A percentile compares a stretch with the other conserved stretches of the same genome.
Conservation (phyloP, 2,797 vertebrate species). For the Argentina silus region DNA sequence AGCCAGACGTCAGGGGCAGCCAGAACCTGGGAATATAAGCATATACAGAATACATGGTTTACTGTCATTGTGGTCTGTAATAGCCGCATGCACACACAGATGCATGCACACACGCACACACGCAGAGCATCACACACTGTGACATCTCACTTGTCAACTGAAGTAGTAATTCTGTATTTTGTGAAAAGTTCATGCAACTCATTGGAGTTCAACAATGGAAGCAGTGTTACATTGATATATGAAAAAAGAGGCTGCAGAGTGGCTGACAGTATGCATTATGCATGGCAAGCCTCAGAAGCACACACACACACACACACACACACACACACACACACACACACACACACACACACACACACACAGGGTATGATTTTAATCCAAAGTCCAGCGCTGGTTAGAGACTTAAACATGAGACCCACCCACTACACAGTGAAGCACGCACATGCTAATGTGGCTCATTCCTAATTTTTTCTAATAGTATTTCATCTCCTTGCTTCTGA, state of each 20-base stretch:
- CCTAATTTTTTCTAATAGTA: neutral
- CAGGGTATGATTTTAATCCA: neutral
- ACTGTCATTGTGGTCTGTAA: conserved; percentile 26
- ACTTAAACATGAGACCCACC: conserved; percentile 36
- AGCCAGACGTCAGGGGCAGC: too few species aligned
- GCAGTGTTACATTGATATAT: conserved; percentile 55
- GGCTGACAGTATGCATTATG: conserved; percentile 40
- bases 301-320: conserved; percentile 3
- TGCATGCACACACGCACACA: neutral
- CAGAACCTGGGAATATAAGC: too few species aligned
- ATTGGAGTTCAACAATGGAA: conserved; percentile 39
- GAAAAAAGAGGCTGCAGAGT: conserved; percentile 55
- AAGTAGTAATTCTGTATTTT: conserved; percentile 47
- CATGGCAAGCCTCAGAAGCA: conserved; percentile 40
- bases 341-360: neutral
- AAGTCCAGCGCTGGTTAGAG: conserved; percentile 12
- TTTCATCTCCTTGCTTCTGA: neutral
- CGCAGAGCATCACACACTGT: neutral
- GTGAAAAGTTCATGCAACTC: conserved; percentile 51
- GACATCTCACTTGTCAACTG: conserved; percentile 39
- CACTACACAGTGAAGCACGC: conserved; percentile 25
- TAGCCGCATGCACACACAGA: conserved; percentile 24
- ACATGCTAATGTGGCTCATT: conserved; percentile 16
- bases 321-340: neutral
- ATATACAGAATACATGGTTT: too few species aligned